Evolutionary conservation across 1,140 invertebrate genomes (phyloP), one percentile per base, ranked within the genome.

Genomic region (Danaus plexippus): DNA sequence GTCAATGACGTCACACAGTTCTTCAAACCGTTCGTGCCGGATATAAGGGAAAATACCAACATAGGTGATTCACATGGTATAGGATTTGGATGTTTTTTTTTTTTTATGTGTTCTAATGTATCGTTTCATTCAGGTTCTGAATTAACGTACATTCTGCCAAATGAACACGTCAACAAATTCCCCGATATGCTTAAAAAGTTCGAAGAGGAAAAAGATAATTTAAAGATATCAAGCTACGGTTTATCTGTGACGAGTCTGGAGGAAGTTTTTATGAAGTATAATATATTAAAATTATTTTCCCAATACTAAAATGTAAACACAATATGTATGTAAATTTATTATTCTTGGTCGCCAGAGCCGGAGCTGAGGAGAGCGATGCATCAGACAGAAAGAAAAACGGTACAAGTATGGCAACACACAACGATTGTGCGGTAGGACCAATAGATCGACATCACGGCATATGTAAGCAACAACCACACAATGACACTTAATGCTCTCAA

Each of bases 211-310:
- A 92, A 91, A 58, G 78, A 88, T 10, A 65, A 87, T 32, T 83
- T 96, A 9, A 91, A 91, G 1, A 89, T 97, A 44, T 88, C 84
- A 61, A 89, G 88, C 67, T 90, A 88, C 71, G 89, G 90, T 10
- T 84, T 96, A 9, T 94, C 94, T 0, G 89, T 95, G 3, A 96
- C 95, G 10, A 97, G 95, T 15, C 90, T 97, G 69, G 95, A 97
- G 86, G 95, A 97, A 89, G 95, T 97, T 5, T 97, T 97, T 80
- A 88, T 97, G 70, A 95, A 92, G 94, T 95, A 88, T 84, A 32
- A 32, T 32, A 32, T 32, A 32, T 5, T 3, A 3, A 32, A 4
- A 32, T 32, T 7, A 7, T 32, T 15, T 15, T 3, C 3, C 1
- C 15, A 3, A 15, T 15, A 15, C 15, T 15, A n/a, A n/a, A n/a